A percentile compares a stretch with the other conserved stretches of the same genome.
These are phyloP conservation scores for Glandiceps talaboti DNA, from an alignment of 53 echinoderm and acorn worm species.

Conservation along the genomic window DNA sequence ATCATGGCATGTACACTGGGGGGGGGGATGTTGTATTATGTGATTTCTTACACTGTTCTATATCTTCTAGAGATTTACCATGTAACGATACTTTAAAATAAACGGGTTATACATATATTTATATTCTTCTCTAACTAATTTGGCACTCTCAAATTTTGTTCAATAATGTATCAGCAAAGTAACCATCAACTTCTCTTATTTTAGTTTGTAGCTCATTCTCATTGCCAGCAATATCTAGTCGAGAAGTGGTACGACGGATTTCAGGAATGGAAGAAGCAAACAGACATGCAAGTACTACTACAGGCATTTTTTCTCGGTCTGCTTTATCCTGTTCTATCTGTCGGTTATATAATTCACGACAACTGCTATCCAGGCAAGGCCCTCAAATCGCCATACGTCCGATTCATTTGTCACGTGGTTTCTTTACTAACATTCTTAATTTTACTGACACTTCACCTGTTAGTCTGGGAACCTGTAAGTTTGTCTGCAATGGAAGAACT, in stretches of 20 bases:
- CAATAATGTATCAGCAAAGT: too few species aligned
- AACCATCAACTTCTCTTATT: constrained; percentile 8
- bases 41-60: too few species aligned
- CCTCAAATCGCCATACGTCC: constrained; percentile 80
- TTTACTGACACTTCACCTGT: constrained; percentile 72
- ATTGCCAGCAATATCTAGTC: constrained; percentile 83
- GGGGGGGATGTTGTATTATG: too few species aligned
- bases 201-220: constrained; percentile 97
- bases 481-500: not conserved
- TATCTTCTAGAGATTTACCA: too few species aligned
- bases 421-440: constrained; percentile 63
- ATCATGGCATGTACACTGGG: too few species aligned
- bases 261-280: constrained; percentile 33
- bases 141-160: too few species aligned
- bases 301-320: constrained; percentile 30
- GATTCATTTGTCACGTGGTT: constrained; percentile 78
- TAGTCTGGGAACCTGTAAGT: constrained; percentile 8
- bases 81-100: too few species aligned
- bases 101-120: too few species aligned
- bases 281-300: not conserved
- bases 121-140: too few species aligned
- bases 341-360: constrained; percentile 78
- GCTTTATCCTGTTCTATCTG: constrained; percentile 67
- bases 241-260: constrained; percentile 97
- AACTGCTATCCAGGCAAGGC: constrained; percentile 54